Evolutionary conservation across 2,888 invertebrate species (phyloP), one percentile per base, ranked within the genome.

Genomic region (Margaritifera margaritifera): DNA sequence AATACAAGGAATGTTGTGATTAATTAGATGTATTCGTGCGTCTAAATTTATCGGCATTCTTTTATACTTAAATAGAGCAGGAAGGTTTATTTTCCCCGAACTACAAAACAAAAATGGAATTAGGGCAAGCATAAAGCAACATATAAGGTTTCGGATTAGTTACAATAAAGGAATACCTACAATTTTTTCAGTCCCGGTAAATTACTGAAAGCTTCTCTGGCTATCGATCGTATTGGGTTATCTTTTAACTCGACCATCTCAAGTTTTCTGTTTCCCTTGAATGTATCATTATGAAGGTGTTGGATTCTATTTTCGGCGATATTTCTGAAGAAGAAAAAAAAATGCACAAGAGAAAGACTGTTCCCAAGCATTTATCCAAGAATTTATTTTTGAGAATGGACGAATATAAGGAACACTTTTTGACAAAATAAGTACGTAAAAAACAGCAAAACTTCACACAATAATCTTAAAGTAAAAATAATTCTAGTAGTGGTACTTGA

Each of bases 271-370:
- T 93, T 93, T 81, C 92, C 92, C 85, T 93, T 93, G 85, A 96
- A 92, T 78, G 93, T 92, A 69, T 94, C 92, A 66, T 92, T 92
- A n/a, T 92, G 93, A 84, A 96, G 93, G 89, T 92, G 93, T 86
- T 93, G 93, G 87, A 97, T 94, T 80, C 93, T 93, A 91, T 97
- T 97, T 89, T 94, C 93, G 50, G 95, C 94, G 88, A 96, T 91
- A 59, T 95, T 95, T 87, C 97, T 96, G 91, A 4, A 83, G 73
- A 57, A 55, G 11, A 66, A 51, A 69, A 62, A 60, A 6, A 51
- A 42, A 54, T n/a, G 6, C 27, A 27, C n/a, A 60, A 63, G 15
- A 25, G 22, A 52, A 63, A 4, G 18, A 55, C 8, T 55, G 56
- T 11, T 56, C 19, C 11, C 22, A 56, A 19, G 15, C 56, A 24